These are phyloP conservation scores for Pygocentrus nattereri DNA, from an alignment of 2,797 vertebrate species.

Conservation along the genomic window DNA sequence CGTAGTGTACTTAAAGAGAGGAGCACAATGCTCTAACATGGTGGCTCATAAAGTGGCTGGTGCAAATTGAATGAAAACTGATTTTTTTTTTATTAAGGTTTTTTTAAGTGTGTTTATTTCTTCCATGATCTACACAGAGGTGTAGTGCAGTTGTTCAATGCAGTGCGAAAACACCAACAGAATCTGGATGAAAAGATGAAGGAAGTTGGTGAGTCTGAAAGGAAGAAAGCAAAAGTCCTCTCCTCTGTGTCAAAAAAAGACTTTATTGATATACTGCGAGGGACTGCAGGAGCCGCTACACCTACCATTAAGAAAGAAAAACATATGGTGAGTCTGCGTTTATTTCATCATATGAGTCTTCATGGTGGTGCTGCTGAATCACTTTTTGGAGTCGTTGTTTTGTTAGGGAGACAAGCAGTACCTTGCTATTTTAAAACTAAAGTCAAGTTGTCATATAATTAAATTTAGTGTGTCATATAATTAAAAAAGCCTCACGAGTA, in stretches of 20 bases:
- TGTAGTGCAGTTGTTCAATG: constrained; percentile 95
- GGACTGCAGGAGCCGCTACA: constrained; percentile 59
- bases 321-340: constrained; percentile 61
- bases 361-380: not conserved
- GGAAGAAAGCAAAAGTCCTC: constrained; percentile 89
- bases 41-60: not conserved
- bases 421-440: not conserved
- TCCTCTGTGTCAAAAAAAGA: constrained; percentile 91
- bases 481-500: no score
- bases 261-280: constrained; percentile 91
- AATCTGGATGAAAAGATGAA: constrained; percentile 85
- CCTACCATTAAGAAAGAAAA: constrained; percentile 56
- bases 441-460: no score
- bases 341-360: not conserved
- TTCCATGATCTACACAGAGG: constrained; percentile 75
- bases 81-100: not conserved
- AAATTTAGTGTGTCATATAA: no score
- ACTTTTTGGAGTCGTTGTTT: not conserved
- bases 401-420: not conserved
- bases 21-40: not conserved
- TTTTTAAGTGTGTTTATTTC: not conserved
- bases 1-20: not conserved
- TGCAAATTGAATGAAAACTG: no score
- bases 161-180: constrained; percentile 90
- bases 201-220: constrained; percentile 85